Evolutionary conservation across 2,797 vertebrate species (phyloP).

Genomic region (Tenualosa thibaudeaui): DNA sequence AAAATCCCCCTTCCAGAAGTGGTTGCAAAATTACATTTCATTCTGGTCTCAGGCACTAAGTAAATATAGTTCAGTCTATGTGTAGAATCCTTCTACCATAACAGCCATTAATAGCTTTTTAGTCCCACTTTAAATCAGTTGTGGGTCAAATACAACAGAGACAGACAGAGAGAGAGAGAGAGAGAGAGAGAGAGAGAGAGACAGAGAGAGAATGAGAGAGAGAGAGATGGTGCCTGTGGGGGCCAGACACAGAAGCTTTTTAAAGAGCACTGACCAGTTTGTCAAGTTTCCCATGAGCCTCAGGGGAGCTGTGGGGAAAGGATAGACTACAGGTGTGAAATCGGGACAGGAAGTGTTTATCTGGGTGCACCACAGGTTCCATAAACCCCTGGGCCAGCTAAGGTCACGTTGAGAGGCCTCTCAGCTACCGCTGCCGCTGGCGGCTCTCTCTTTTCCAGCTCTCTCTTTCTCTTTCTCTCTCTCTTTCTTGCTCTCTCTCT

Average conservation of each 20-base stretch:
- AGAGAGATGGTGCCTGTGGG: not conserved
- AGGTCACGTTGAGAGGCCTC: conserved; percentile 20
- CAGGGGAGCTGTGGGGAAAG: conserved; percentile 3
- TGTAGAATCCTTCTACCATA: not conserved
- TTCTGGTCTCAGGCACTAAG: not conserved
- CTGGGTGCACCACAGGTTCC: conserved; percentile 19
- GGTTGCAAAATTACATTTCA: not conserved
- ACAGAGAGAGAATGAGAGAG: too few species aligned
- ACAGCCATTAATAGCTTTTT: conserved; percentile 4
- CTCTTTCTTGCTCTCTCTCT: not conserved
- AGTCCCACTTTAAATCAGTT: not conserved
- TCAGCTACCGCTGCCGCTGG: conserved; percentile 20
- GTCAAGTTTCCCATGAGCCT: conserved; percentile 6
- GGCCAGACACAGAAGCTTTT: not conserved
- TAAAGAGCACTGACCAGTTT: not conserved
- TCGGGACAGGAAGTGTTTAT: conserved; percentile 48
- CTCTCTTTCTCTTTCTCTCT: not conserved
- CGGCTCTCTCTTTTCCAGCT: not conserved
- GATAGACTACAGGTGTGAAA: conserved; percentile 27
- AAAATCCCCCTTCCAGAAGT: not conserved
- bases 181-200: too few species aligned
- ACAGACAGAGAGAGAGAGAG: not conserved
- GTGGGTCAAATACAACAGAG: not conserved
- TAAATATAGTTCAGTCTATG: not conserved
- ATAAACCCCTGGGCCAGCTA: conserved; percentile 29